Base-by-base conservation (phyloP, 2,113 vertebrate genomes). In the Phocoena phocoena region DNA sequence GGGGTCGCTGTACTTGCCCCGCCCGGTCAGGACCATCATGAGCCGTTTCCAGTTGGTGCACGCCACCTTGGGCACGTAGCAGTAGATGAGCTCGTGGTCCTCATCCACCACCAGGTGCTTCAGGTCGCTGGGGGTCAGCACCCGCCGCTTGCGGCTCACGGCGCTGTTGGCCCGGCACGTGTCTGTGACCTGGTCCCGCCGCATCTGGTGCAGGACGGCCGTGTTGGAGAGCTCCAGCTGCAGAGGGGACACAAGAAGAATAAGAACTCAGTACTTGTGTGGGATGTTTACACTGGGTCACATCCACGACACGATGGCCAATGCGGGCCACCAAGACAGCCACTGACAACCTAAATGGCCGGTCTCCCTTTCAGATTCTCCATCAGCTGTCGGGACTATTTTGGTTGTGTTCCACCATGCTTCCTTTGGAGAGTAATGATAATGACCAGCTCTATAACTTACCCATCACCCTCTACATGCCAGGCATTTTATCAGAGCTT, bases 11-110 rank as follows among this genome's bases (percentile, higher is more conserved):
- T 99, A 99, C 93, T 99, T 99, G n/a, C 99, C 99, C 15, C 98
- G 99, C 8, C 99, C 99, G 0, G 99, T 99, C 88, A 99, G 99
- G n/a, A 99, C 99, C 99, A 99, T 99, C 99, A 99, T 99, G 90
- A 99, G 99, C 25, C 99, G 99, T 97, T 99, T 99, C 99, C 99
- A 99, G 98, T 99, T 99, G 98, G 99, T 99, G 92, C 99, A 99
- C 47, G 99, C 99, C 98, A 99, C 99, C 98, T 99, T 99, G 97
- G 99, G 99, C 53, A 99, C 99, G 0, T 99, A 99, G 98, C 99
- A 99, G 97, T 99, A 99, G 98, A 99, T 99, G 97, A 99, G 99
- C 97, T 99, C 99, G 20, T 99, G 99, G 81, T 99, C 99, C 96
- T 99, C 99, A 6, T 99, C 99, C 97, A 99, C 99, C 0, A 99